Evolutionary conservation across 1,140 invertebrate genomes (phyloP).

Genomic region (Zaprionus nigranus): DNA sequence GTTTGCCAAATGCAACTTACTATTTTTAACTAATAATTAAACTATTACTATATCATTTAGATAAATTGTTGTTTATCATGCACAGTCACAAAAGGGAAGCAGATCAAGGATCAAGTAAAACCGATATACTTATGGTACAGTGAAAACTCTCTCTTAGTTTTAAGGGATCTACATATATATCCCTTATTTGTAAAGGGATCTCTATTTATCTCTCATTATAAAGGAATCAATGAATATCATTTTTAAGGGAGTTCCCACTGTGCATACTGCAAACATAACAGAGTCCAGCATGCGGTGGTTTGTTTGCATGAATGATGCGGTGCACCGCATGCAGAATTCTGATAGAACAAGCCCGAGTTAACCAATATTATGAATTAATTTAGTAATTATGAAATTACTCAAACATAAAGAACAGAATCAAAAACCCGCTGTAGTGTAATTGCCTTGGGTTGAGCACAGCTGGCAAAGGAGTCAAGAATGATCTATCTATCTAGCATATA

Average conservation of each 20-base stretch:
- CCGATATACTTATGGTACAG: background rate
- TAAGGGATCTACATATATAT: no score
- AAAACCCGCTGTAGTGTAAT: conserved; percentile 31
- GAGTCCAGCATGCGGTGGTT: background rate
- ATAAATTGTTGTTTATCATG: conserved; percentile 62
- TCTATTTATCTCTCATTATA: no score
- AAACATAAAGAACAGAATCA: background rate
- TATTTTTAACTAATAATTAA: conserved; percentile 18
- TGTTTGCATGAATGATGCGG: background rate
- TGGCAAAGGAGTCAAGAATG: background rate
- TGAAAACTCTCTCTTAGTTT: background rate
- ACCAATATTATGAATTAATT: conserved; percentile 21
- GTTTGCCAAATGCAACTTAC: conserved; percentile 35
- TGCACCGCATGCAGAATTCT: no score
- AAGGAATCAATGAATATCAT: background rate
- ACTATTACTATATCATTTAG: conserved; percentile 35
- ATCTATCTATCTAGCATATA: background rate
- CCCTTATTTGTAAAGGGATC: no score
- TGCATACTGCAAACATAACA: background rate
- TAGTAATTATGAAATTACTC: background rate
- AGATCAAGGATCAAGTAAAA: background rate
- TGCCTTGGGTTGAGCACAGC: conserved; percentile 33
- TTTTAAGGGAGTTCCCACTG: background rate
- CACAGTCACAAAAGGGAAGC: conserved; percentile 28
- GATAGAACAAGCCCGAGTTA: conserved; percentile 11